Percentiles rank a stretch among this genome's conserved stretches.
phyloP scores from a whole-genome alignment of 2,888 invertebrate genomes.

The Tortricodes alternella region DNA sequence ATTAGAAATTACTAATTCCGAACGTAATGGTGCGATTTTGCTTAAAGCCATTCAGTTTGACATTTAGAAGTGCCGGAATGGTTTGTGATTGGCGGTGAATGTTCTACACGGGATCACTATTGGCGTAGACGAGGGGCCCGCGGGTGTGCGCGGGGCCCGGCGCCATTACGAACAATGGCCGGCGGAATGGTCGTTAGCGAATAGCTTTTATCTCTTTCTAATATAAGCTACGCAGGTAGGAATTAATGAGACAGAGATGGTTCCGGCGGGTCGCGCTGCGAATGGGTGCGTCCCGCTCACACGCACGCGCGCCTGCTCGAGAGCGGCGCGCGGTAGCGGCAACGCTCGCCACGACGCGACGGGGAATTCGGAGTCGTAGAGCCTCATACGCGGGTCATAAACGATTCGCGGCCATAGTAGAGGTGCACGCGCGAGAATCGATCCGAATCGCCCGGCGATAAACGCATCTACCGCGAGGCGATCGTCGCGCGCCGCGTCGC shows the following conservation, averaged over 20 bases:
- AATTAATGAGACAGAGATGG: slow-evolving; percentile 81
- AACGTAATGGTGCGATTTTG: slow-evolving; percentile 61
- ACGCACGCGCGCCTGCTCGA: slow-evolving; percentile 73
- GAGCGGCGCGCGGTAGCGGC: slow-evolving; percentile 82
- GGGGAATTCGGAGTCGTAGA: slow-evolving; percentile 92
- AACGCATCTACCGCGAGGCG: slow-evolving; percentile 81
- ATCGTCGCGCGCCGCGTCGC: slow-evolving; percentile 82
- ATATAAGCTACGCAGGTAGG: slow-evolving; percentile 80
- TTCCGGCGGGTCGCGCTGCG: slow-evolving; percentile 67
- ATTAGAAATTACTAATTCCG: slow-evolving; percentile 38
- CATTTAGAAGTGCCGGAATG: slow-evolving; percentile 82
- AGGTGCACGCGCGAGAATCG: slow-evolving; percentile 84
- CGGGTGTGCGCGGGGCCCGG: slow-evolving; percentile 72
- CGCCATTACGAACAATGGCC: slow-evolving; percentile 82
- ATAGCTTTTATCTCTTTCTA: slow-evolving; percentile 83
- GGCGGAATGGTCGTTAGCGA: slow-evolving; percentile 79
- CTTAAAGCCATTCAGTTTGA: slow-evolving; percentile 76
- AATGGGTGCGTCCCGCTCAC: slow-evolving; percentile 61
- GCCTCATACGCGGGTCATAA: slow-evolving; percentile 93
- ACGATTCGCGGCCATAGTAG: slow-evolving; percentile 89
- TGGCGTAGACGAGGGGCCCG: slow-evolving; percentile 73
- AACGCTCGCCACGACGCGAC: slow-evolving; percentile 84
- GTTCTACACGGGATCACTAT: slow-evolving; percentile 81
- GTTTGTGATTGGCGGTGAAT: slow-evolving; percentile 83
- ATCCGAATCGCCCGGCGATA: slow-evolving; percentile 82